phyloP scores from a whole-genome alignment of 2,888 invertebrate genomes.

The Gastrophysa polygoni region DNA sequence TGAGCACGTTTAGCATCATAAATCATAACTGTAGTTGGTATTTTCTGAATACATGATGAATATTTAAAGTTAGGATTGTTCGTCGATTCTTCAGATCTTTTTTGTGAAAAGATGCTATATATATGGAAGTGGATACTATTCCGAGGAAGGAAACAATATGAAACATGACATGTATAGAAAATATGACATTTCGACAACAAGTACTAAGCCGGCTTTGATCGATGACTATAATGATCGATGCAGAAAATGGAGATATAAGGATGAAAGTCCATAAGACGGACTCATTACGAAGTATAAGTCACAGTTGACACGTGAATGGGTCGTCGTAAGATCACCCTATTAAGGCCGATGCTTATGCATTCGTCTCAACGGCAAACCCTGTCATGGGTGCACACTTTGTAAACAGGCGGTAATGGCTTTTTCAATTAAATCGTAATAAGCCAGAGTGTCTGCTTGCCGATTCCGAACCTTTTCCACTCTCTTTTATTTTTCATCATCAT shows the following conservation, averaged over 20 bases:
- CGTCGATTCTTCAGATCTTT: no score
- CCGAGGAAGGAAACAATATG: no score
- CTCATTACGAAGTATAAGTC: background rate
- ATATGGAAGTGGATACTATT: no score
- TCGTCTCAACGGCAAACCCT: conserved; percentile 24
- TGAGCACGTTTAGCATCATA: no score
- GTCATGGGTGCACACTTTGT: conserved; percentile 22
- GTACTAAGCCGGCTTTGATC: no score
- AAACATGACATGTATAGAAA: no score
- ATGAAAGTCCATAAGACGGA: background rate
- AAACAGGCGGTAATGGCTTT: conserved; percentile 29
- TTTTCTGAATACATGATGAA: no score
- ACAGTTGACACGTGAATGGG: conserved; percentile 22
- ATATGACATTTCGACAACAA: no score
- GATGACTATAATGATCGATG: background rate
- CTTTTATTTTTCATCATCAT: conserved; percentile 6
- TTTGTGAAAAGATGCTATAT: no score
- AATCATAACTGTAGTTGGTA: no score
- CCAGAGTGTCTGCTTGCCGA: conserved; percentile 5
- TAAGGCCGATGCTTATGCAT: conserved; percentile 13
- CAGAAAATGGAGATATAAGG: no score
- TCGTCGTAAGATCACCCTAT: conserved; percentile 24
- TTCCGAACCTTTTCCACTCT: conserved; percentile 8
- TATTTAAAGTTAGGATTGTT: no score
- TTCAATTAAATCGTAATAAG: conserved; percentile 27